Conservation (phyloP, 2,113 vertebrate species). For the Myotis brandtii region DNA sequence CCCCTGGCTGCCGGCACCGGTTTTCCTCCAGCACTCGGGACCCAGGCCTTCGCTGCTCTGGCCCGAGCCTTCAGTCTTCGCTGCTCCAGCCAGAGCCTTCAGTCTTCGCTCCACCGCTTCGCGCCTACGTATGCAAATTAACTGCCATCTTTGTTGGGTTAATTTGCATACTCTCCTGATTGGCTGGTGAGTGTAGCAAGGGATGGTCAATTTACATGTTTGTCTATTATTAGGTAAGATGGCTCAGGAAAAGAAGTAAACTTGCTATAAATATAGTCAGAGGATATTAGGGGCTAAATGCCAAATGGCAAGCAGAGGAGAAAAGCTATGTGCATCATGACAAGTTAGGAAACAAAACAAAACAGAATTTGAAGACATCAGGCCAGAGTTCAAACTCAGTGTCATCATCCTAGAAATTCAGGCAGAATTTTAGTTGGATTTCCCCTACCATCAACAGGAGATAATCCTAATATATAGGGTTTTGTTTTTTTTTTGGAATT, state of each 20-base stretch:
- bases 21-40: too few species aligned
- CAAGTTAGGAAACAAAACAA: background rate
- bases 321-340: background rate
- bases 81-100: too few species aligned
- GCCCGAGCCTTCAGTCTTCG: too few species aligned
- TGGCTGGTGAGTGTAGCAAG: too few species aligned
- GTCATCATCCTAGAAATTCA: background rate
- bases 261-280: conserved; percentile 1
- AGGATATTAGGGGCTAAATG: background rate
- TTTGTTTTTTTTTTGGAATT: background rate
- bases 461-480: background rate
- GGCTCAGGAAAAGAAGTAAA: background rate
- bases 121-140: too few species aligned
- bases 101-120: too few species aligned
- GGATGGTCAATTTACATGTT: too few species aligned
- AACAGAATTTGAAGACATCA: background rate
- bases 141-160: too few species aligned
- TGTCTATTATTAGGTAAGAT: background rate
- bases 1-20: too few species aligned
- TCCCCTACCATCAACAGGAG: background rate
- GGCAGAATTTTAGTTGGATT: background rate
- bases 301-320: background rate
- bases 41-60: too few species aligned
- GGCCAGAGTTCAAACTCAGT: background rate
- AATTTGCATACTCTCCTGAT: too few species aligned